A percentile compares a stretch with the other conserved stretches of the same genome.
Evolutionary conservation across 2,888 invertebrate species (phyloP).

Genomic region (Ptilodon capucinus): DNA sequence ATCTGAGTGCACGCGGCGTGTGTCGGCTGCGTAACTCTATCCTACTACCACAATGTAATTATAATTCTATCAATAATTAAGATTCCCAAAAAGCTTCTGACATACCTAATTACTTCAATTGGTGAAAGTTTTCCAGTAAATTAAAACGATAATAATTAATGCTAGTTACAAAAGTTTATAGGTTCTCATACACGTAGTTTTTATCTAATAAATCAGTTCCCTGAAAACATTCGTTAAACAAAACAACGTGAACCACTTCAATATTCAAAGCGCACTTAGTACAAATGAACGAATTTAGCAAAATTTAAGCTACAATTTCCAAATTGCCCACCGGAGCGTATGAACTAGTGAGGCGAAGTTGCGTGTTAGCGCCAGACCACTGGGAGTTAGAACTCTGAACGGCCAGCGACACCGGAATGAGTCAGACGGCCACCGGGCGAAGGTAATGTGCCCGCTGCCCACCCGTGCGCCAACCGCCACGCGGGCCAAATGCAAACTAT

Average conservation of each 20-base stretch:
- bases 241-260: constrained; percentile 12
- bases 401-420: constrained; percentile 56
- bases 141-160: neutral
- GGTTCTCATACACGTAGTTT: neutral
- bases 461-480: constrained; percentile 41
- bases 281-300: constrained; percentile 39
- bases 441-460: constrained; percentile 57
- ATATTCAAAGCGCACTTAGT: constrained; percentile 19
- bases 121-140: neutral
- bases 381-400: constrained; percentile 59
- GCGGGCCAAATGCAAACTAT: constrained; percentile 17
- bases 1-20: constrained; percentile 65
- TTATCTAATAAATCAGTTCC: neutral
- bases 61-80: constrained; percentile 23
- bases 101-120: constrained; percentile 11
- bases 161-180: neutral
- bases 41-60: constrained; percentile 48
- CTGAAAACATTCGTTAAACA: neutral
- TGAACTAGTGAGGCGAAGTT: constrained; percentile 69
- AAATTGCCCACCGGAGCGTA: constrained; percentile 65
- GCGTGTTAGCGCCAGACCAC: constrained; percentile 68
- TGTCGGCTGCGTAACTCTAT: constrained; percentile 66
- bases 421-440: constrained; percentile 56
- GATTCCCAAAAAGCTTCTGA: constrained; percentile 30
- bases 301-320: constrained; percentile 57